Evolutionary conservation across 2,113 vertebrate species (phyloP), one percentile per base, ranked within the genome.

Genomic region (Arenaria interpres): DNA sequence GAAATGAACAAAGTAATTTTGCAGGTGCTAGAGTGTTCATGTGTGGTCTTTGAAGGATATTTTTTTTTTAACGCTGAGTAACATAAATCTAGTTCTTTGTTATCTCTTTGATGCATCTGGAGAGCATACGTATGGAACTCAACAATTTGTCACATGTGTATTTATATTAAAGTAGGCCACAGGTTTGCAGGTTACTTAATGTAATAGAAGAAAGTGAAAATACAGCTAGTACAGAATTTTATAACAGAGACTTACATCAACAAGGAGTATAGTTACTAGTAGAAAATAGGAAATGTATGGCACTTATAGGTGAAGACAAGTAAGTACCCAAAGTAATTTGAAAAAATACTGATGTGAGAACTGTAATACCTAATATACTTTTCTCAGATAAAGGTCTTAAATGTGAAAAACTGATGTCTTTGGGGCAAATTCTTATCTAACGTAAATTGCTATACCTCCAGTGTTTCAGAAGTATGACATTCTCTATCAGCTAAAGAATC

Each of bases 11-110:
- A 51, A 83, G 71, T 18, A 17, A 27, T 62, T 69, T 69, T 57
- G 24, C 37, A 25, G 39, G 50, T 35, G 54, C 20, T 23, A 9
- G 30, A 39, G 18, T 1, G 0, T 20, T 67, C 16, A 3, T 2
- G 1, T 25, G 45, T 45, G 25, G 18, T 51, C 50, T 72, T 78
- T 23, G 27, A 64, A 72, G 73, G 45, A 8, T 75, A 8, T 75
- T 59, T 91, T 74, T 83, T 54, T 51, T 51, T 53, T 28, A 92
- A 62, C 5, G 1, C 7, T 6, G 28, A 79, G 16, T 46, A 19
- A 24, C 39, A 12, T 60, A 54, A 68, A 18, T 7, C 16, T 28
- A 18, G 14, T 9, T 39, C 28, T 37, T 0, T 14, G 21, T 37
- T 79, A 4, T 33, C 12, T 30, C 45, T 73, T 35, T 54, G 88